Evolutionary conservation across 1,140 invertebrate species (phyloP), one percentile per base, ranked within the genome.

Genomic region (Heliconius melpomene): DNA sequence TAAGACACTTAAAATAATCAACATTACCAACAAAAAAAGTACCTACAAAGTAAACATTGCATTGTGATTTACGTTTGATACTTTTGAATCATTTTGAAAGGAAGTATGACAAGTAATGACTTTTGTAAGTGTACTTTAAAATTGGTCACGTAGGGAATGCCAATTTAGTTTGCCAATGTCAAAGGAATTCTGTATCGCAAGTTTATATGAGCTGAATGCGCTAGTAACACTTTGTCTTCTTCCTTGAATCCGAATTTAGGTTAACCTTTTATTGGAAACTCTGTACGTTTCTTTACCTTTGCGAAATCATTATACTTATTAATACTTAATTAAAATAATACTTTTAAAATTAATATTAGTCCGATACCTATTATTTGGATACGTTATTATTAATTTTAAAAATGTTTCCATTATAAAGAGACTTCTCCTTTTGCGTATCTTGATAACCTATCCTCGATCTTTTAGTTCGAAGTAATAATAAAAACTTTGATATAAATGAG

Each of bases 181-280:
- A 79, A 79, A 79, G 78, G 78, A 79, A 70, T 79, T 79, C 40
- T 71, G 26, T 36, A 74, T 26, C 74, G 78, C 78, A 74, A 79
- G 57, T 79, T 66, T 74, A 79, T 79, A 36, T 11, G 23, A 26
- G 3, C 60, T 26, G 40, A 60, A 60, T 60, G 54, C 38, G 50
- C 9, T 74, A 40, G 40, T 70, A 23, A 29, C 26, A 71, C 26
- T 57, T 36, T 60, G 52, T 75, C 26, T 11, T 29, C 57, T 75
- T 75, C 54, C 54, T 23, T 9, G n/a, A 66, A 66, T 66, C 60
- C 60, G 26, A 66, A 66, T 66, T 66, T 66, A 29, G 26, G 60
- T 66, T 66, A 11, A 66, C 23, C 60, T 66, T 66, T 66, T 66
- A 66, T 66, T 26, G 11, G 9, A 66, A 66, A 6, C 3, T n/a